Evolutionary conservation across 2,888 invertebrate genomes (phyloP).

Genomic region (Xestoiulus laeticollis): DNA sequence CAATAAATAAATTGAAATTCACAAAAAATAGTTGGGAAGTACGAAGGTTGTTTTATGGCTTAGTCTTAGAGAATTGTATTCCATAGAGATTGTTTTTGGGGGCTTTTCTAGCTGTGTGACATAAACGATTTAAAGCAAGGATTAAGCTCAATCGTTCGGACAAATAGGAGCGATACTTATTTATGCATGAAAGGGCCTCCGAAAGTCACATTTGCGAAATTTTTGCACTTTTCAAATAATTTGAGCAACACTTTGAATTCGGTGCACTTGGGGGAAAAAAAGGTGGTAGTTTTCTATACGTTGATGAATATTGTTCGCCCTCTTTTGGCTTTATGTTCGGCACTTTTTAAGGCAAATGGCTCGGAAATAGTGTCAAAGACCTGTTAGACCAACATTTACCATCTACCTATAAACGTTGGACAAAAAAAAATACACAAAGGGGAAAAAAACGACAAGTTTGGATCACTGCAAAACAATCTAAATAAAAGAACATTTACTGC

Average conservation of each 20-base stretch:
- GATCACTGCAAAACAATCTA: neutral
- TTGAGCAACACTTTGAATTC: neutral
- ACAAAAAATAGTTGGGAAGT: neutral
- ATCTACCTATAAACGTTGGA: neutral
- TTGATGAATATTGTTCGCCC: constrained; percentile 38
- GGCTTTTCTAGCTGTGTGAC: neutral
- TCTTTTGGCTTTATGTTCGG: constrained; percentile 25
- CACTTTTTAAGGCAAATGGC: constrained; percentile 24
- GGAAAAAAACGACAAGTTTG: neutral
- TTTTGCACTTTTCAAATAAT: constrained; percentile 30
- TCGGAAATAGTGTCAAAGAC: constrained; percentile 21
- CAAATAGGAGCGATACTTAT: constrained; percentile 2
- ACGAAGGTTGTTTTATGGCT: too few relatives aligned
- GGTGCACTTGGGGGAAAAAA: neutral
- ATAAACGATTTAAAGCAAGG: neutral
- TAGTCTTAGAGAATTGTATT: neutral
- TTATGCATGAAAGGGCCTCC: neutral
- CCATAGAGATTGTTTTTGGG: neutral
- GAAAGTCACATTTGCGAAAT: constrained; percentile 25
- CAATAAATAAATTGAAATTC: neutral
- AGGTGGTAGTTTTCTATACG: constrained; percentile 11
- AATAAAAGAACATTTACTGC: neutral
- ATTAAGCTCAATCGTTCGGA: constrained; percentile 31
- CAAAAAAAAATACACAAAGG: neutral
- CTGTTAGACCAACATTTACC: constrained; percentile 27